Evolutionary conservation across 2,797 vertebrate species (phyloP).

Genomic region (Sebastes iracundus): DNA sequence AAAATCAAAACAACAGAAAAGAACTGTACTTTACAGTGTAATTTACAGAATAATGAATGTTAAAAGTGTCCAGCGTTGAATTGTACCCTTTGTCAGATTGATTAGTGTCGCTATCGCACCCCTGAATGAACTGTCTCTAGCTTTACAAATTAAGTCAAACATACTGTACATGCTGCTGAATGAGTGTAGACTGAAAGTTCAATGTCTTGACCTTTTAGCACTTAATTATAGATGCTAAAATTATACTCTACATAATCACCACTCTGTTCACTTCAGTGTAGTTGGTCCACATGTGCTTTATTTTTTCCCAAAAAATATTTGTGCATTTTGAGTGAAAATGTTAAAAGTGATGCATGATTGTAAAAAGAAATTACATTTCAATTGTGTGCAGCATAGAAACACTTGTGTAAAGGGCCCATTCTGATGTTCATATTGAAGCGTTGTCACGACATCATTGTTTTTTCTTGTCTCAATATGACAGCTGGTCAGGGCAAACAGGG

Average conservation of each 20-base stretch:
- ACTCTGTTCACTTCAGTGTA: conserved; percentile 35
- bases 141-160: conserved; percentile 50
- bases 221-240: conserved; percentile 31
- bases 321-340: conserved; percentile 46
- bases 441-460: conserved; percentile 33
- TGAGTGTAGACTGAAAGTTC: conserved; percentile 34
- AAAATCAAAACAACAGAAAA: background rate
- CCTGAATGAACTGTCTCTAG: conserved; percentile 38
- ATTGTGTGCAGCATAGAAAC: conserved; percentile 30
- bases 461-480: conserved; percentile 50
- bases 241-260: conserved; percentile 37
- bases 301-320: conserved; percentile 9
- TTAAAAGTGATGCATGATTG: conserved; percentile 66
- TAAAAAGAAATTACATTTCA: conserved; percentile 35
- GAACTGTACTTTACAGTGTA: conserved; percentile 37
- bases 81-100: conserved; percentile 36
- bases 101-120: conserved; percentile 46
- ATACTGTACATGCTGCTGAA: conserved; percentile 39
- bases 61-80: conserved; percentile 36
- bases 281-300: conserved; percentile 49
- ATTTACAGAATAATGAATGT: conserved; percentile 36
- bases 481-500: conserved; percentile 49
- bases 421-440: conserved; percentile 39
- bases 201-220: conserved; percentile 41
- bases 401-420: conserved; percentile 28